Base-by-base conservation (phyloP, 2,888 invertebrate species). In the Xylota sylvarum region DNA sequence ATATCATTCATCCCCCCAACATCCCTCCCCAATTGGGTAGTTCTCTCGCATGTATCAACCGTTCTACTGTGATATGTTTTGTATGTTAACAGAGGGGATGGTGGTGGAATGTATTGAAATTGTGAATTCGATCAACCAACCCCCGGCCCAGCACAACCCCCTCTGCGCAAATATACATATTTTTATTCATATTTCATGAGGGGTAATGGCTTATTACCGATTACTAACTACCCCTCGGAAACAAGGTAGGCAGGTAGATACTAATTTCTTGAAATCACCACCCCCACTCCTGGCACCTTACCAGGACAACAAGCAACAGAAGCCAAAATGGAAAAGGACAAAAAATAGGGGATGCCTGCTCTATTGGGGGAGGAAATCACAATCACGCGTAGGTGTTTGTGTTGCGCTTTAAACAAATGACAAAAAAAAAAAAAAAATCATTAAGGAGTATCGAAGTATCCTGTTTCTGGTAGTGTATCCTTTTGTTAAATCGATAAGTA, bases 141-240 rank as follows among this genome's bases (percentile, higher is more conserved):
- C 6, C 14, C 48, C 37, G 17, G 14, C 12, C 52, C 70, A 56
- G 58, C 40, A 58, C 58, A 65, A 52, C 50, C 62, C 43, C 55
- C 62, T 62, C 60, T 73, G 78, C 82, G 67, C 30, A 77, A 73
- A 78, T 77, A 82, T 81, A 86, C 86, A 86, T 86, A 86, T 86
- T 82, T 86, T 86, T 86, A 86, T 86, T 86, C 86, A 86, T 86
- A 86, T 86, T 86, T 86, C 86, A 86, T 86, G 73, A 86, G 86
- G 86, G 86, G 86, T 86, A 86, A 86, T 86, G 76, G 86, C 86
- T 86, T 86, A 86, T 86, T 86, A 86, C 86, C 86, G 82, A 86
- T 86, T 86, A 86, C 86, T 86, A 82, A 86, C 82, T 86, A 86
- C 86, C 86, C 77, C 82, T 86, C 82, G 81, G 82, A 82, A 86